These are phyloP conservation scores for Labeo calbasu DNA, from an alignment of 2,797 vertebrate genomes.

Conservation along the genomic window DNA sequence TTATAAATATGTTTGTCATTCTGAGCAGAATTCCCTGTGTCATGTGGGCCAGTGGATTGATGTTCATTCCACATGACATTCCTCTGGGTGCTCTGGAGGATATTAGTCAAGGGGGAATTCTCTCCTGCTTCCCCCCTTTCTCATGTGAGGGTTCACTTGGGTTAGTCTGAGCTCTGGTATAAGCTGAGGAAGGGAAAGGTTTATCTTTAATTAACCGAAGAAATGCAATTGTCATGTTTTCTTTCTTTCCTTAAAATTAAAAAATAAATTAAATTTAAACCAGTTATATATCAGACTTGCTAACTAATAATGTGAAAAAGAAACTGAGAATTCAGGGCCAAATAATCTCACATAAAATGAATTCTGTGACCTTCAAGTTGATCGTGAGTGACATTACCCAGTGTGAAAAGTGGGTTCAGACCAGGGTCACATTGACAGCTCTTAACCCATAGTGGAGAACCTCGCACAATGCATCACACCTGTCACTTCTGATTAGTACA, in stretches of 20 bases:
- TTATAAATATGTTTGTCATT: conserved; percentile 62
- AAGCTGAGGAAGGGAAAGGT: not conserved
- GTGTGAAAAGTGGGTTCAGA: conserved; percentile 54
- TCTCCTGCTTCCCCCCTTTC: conserved; percentile 2
- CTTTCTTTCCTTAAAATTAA: not conserved
- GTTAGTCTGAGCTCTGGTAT: conserved; percentile 9
- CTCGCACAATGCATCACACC: conserved; percentile 19
- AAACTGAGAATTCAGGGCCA: conserved; percentile 18
- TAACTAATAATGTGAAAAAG: not conserved
- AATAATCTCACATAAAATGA: conserved; percentile 37
- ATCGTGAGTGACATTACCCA: conserved; percentile 48
- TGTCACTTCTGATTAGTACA: conserved; percentile 41
- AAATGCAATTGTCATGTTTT: not conserved
- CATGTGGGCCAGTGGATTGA: conserved; percentile 51
- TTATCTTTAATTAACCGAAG: not conserved
- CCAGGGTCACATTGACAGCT: conserved; percentile 39
- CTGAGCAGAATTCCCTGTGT: conserved; percentile 43
- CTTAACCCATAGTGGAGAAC: conserved; percentile 27
- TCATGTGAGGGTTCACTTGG: conserved; percentile 1
- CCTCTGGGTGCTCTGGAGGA: conserved; percentile 33
- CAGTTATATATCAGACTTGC: not conserved
- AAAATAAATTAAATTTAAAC: conserved; percentile 14
- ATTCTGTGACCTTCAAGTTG: conserved; percentile 41
- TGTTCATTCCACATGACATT: conserved; percentile 55
- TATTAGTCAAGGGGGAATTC: conserved; percentile 28